These are phyloP conservation scores for Cyprinodon tularosa DNA, from an alignment of 2,113 vertebrate genomes.

Conservation along the genomic window DNA sequence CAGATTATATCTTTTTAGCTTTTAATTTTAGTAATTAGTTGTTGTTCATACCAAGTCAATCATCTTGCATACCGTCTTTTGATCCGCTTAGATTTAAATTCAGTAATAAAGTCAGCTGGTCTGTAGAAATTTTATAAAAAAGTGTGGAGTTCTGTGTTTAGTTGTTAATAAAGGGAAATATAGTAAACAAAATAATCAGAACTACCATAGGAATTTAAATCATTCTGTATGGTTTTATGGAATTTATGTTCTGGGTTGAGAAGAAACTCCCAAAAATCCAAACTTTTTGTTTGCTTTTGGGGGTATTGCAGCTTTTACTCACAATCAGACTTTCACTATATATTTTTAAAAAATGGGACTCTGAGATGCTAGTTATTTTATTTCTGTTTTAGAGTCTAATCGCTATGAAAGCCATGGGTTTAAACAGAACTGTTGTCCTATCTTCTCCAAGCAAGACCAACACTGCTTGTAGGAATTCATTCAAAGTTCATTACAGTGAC, in stretches of 20 bases:
- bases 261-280: background rate
- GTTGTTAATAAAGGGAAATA: background rate
- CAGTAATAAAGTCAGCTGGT: background rate
- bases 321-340: too few species aligned
- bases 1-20: too few species aligned
- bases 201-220: background rate
- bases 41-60: too few species aligned
- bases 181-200: background rate
- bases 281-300: background rate
- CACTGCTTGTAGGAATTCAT: too few species aligned
- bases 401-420: too few species aligned
- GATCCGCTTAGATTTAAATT: background rate
- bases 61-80: too few species aligned
- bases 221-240: background rate
- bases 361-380: background rate
- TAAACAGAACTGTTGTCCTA: too few species aligned
- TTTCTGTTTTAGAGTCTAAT: background rate
- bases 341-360: too few species aligned
- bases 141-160: background rate
- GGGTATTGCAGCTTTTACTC: background rate
- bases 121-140: background rate
- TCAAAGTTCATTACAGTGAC: too few species aligned
- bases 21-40: too few species aligned
- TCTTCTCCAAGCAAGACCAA: too few species aligned
- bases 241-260: background rate